Evolutionary conservation across 2,113 vertebrate species (phyloP), one percentile per base, ranked within the genome.

Genomic region (Lycocorax pyrrhopterus): DNA sequence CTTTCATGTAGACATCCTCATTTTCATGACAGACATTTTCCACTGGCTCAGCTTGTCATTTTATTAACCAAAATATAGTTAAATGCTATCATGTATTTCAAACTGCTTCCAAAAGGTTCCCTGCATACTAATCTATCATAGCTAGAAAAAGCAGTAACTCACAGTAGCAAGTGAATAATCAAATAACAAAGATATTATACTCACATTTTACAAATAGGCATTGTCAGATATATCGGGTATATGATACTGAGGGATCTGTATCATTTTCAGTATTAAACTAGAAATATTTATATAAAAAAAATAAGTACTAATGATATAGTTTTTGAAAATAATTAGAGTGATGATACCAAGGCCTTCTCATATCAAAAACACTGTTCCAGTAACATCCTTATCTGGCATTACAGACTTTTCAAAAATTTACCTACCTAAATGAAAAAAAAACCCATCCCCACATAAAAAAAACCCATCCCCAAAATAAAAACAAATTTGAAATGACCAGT

Each of bases 371-470:
- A 35, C 7, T 44, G 2, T 62, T 89, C 18, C 13, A 75, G 5
- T 12, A 35, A 58, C 19, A 80, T 4, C 7, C 18, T 71, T 67
- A 60, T 41, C 6, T 47, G n/a, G 7, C 46, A 75, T 47, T 75
- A 44, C 6, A 74, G 13, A 29, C 1, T 74, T 87, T 10, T 33
- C 16, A 74, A 77, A 90, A 59, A 73, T 27, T 52, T 32, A 51
- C 32, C 32, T 37, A 12, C 25, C 41, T 29, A 32, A 51, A 60
- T 19, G 1, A 27, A 39, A 18, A 47, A 47, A 68, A 22, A 16
- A 0, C 1, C 4, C 1, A 0, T 37, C 6, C 9, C 8, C 17
- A 58, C 15, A 47, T 22, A 44, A 46, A 46, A 21, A 46, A 22
- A 22, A 22, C 11, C 11, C 13, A 5, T 41, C 1, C 6, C 3